Conservation (phyloP, 1,140 invertebrate genomes). For the Ceratosolen fusciceps region DNA sequence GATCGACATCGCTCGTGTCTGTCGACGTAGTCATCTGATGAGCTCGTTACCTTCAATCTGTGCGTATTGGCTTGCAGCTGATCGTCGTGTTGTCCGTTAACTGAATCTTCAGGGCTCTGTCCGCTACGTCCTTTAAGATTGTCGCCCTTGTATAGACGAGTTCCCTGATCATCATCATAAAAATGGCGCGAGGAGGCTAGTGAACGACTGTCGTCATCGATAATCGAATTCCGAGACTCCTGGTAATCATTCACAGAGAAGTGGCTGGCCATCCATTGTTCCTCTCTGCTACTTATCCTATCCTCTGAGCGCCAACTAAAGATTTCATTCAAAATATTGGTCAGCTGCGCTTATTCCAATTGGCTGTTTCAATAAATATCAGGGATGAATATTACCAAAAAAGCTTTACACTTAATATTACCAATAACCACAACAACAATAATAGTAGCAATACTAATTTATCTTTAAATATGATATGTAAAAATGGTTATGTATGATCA, state of each 20-base stretch:
- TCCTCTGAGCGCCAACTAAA: slow-evolving; percentile 63
- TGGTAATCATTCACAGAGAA: slow-evolving; percentile 50
- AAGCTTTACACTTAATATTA: no score
- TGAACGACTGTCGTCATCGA: slow-evolving; percentile 53
- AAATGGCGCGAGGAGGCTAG: slow-evolving; percentile 47
- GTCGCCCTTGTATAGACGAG: not conserved
- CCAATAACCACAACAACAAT: no score
- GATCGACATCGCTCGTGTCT: slow-evolving; percentile 21
- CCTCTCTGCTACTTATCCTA: slow-evolving; percentile 57
- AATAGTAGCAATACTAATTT: no score
- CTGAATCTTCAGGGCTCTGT: slow-evolving; percentile 63
- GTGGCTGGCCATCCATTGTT: slow-evolving; percentile 60
- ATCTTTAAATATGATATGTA: no score
- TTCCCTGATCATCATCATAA: slow-evolving; percentile 58
- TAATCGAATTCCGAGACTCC: slow-evolving; percentile 49
- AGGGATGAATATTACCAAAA: no score
- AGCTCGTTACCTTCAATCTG: slow-evolving; percentile 60
- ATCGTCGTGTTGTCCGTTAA: not conserved
- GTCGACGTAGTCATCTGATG: slow-evolving; percentile 65
- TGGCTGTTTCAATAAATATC: no score
- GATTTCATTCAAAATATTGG: no score
- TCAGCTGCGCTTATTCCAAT: no score
- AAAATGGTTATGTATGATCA: no score
- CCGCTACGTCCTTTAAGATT: slow-evolving; percentile 46
- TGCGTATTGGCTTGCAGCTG: slow-evolving; percentile 48